Evolutionary conservation across 2,797 vertebrate genomes (phyloP).

Genomic region (Hybognathus amarus): DNA sequence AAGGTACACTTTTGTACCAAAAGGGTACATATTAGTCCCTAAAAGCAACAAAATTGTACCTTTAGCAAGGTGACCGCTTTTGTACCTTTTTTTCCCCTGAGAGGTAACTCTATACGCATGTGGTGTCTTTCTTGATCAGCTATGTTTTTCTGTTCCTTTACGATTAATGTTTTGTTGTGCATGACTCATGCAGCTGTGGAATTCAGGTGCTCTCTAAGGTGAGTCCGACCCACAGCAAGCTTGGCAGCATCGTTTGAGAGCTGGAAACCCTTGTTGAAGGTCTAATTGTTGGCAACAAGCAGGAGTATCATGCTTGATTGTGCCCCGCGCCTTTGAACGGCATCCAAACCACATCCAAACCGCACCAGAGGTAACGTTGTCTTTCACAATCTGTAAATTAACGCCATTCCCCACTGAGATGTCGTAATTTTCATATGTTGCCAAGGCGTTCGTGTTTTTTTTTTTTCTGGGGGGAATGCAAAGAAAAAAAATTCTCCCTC

Average conservation of each 20-base stretch:
- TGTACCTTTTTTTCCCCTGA: no score
- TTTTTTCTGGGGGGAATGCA: conserved; percentile 2
- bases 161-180: conserved; percentile 7
- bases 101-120: not conserved
- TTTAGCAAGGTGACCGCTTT: no score
- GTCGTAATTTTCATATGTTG: not conserved
- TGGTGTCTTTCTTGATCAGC: conserved; percentile 2
- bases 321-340: conserved; percentile 32
- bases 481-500: not conserved
- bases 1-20: no score
- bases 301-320: conserved; percentile 10
- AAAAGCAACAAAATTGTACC: no score
- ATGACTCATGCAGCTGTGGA: conserved; percentile 40
- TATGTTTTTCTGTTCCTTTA: conserved; percentile 1
- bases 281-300: conserved; percentile 37
- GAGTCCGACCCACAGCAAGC: not conserved
- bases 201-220: conserved; percentile 36
- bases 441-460: conserved; percentile 1
- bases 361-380: conserved; percentile 25
- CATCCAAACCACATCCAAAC: conserved; percentile 48
- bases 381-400: conserved; percentile 32
- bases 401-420: not conserved
- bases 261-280: conserved; percentile 33
- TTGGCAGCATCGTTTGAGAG: conserved; percentile 31
- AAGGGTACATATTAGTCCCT: no score